Base-by-base conservation (phyloP, 2,113 vertebrate species). In the Indri indri region DNA sequence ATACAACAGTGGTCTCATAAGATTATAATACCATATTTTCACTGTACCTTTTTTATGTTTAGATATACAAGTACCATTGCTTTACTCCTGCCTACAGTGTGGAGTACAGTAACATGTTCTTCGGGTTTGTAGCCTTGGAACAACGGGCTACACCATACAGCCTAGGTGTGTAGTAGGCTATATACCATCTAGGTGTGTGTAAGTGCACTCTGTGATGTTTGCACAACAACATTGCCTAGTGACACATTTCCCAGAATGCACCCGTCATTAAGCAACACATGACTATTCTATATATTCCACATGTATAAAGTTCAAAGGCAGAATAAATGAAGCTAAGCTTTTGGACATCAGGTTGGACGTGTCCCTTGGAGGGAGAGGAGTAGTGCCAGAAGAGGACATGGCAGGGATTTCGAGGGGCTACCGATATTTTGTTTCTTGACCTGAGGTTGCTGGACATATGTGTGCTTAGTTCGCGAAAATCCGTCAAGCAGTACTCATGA, bases 371-470 rank as follows among this genome's bases (percentile, higher is more conserved):
- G 10, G 8, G 7, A 70, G 7, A 68, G 18, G 0, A 27, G 18
- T 13, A 76, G 12, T 30, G n/a, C 34, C 5, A 16, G 16, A 79
- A 61, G 7, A n/a, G 8, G n/a, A 32, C 0, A 6, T 0, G 17
- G 57, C 8, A 11, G 42, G 66, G 25, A 47, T 10, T 30, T 11
- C 4, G 8, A 22, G 8, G 70, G 3, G 0, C 0, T 80, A 16
- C 59, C 7, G 27, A 11, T 34, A 13, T 50, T 79, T 68, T 47
- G 8, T 12, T 87, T 86, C 37, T 93, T 89, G 74, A 70, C 11
- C 22, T 71, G 23, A 54, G 52, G 17, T 17, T 54, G 11, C 6
- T 30, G 37, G n/a, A 11, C 8, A 50, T 0, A 12, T 1, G 7
- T 32, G 9, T 71, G 8, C 23, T 90, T 42, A 57, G 12, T 40